Base-by-base conservation (phyloP, 2,888 invertebrate genomes). In the Microctonus brassicae region DNA sequence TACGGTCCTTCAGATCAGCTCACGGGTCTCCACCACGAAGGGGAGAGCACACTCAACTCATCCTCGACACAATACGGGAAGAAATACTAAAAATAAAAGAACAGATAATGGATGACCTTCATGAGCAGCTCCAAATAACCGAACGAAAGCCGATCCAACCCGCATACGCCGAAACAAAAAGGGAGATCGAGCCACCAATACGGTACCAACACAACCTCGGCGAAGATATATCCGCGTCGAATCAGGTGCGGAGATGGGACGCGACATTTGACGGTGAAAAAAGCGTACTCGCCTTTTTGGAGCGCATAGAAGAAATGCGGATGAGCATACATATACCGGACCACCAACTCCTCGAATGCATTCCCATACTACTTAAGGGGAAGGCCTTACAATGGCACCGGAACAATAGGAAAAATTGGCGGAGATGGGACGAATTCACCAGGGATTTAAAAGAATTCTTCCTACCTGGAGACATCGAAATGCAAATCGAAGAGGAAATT, bases 401-500 rank as follows among this genome's bases (percentile, higher is more conserved):
- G 1, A 63, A 63, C 26, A 26, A 52, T 10, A 29, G 52, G 11
- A 17, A 47, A 1, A 2, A 29, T 1, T 63, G 29, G 26, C 1
- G 13, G 5, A 26, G 1, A 0, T 63, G 63, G 63, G 29, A 5
- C 0, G 47, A 63, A 6, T 63, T 63, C 17, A 24, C 2, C 10
- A n/a, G 10, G 2, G 22, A 47, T 7, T 7, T 63, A 2, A 63
- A 63, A 3, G 1, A 4, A 11, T 63, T n/a, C 9, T 47, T 26
- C 6, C 13, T 47, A 4, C 29, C 63, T 0, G 10, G 26, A 1
- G 26, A 24, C 5, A 3, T 34, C 0, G 17, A 55, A 0, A 4
- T 29, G 2, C 55, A 69, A 13, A 9, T 69, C 7, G 69, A 69
- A 3, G 69, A 68, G 3, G 55, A 69, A n/a, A 65, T 71, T 0